A percentile compares a stretch with the other conserved stretches of the same genome.
phyloP scores from a whole-genome alignment of 2,888 invertebrate genomes.

The Drosophila colorata region DNA sequence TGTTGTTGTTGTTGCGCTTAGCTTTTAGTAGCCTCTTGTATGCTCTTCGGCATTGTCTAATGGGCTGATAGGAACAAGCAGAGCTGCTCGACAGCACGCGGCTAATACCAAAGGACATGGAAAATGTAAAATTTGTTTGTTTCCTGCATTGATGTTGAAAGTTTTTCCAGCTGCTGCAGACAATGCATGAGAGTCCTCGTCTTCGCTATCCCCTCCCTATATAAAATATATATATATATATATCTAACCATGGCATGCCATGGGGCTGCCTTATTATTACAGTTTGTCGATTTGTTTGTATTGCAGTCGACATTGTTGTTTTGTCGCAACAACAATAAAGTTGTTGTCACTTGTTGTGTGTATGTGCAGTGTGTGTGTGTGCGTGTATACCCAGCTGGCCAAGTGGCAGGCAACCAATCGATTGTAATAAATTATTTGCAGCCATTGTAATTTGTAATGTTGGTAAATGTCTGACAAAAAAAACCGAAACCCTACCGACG shows the following conservation, averaged over 20 bases:
- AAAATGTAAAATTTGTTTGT: slow-evolving; percentile 75
- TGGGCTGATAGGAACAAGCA: neutral
- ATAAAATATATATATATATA: neutral
- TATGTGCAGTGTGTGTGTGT: neutral
- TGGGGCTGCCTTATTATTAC: slow-evolving; percentile 66
- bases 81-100: neutral
- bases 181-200: slow-evolving; percentile 43
- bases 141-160: slow-evolving; percentile 74
- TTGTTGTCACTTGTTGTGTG: slow-evolving; percentile 44
- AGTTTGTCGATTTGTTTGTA: slow-evolving; percentile 74
- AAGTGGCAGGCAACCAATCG: slow-evolving; percentile 41
- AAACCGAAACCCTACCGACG: neutral
- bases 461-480: slow-evolving; percentile 37
- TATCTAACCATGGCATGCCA: slow-evolving; percentile 45
- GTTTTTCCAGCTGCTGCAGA: slow-evolving; percentile 74
- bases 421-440: slow-evolving; percentile 68
- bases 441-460: slow-evolving; percentile 66
- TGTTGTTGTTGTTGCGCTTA: slow-evolving; percentile 12
- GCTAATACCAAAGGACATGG: slow-evolving; percentile 41
- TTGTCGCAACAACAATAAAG: slow-evolving; percentile 30
- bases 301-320: slow-evolving; percentile 65
- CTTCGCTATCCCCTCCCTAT: neutral
- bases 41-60: slow-evolving; percentile 22
- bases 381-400: slow-evolving; percentile 28
- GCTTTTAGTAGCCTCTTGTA: slow-evolving; percentile 10